phyloP scores from a whole-genome alignment of 2,797 vertebrate species.

The Champsocephalus gunnari region DNA sequence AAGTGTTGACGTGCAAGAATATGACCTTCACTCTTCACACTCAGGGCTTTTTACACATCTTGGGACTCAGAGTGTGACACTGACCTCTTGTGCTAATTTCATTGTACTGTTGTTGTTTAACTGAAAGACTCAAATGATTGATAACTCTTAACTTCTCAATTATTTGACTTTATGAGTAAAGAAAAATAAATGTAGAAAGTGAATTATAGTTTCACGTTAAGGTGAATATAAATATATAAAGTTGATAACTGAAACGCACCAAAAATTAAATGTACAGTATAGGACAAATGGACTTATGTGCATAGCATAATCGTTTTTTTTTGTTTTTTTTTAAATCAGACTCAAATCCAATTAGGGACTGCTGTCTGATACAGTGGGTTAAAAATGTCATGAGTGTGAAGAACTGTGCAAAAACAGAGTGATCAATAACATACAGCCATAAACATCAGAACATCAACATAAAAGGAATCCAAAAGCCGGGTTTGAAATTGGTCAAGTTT shows the following conservation, averaged over 20 bases:
- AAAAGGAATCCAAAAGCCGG: background rate
- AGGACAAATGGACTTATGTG: background rate
- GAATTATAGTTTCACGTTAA: background rate
- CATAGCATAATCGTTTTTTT: background rate
- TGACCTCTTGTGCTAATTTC: constrained; percentile 60
- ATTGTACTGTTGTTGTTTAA: constrained; percentile 25
- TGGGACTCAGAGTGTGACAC: constrained; percentile 23
- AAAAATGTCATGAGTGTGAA: background rate
- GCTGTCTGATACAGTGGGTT: background rate
- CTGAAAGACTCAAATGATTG: background rate
- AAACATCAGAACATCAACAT: constrained; percentile 23
- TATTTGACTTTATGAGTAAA: background rate
- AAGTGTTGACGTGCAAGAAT: background rate
- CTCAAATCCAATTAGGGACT: background rate
- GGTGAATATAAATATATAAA: background rate
- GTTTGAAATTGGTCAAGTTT: constrained; percentile 15
- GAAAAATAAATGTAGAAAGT: background rate
- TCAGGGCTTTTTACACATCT: background rate
- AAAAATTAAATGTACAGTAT: background rate
- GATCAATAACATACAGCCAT: background rate
- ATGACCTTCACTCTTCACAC: constrained; percentile 10
- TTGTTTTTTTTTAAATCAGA: background rate
- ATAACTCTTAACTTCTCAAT: background rate
- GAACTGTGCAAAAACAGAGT: background rate
- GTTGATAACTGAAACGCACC: background rate